Evolutionary conservation across 2,888 invertebrate species (phyloP), one percentile per base, ranked within the genome.

Genomic region (Luperina nickerlii): DNA sequence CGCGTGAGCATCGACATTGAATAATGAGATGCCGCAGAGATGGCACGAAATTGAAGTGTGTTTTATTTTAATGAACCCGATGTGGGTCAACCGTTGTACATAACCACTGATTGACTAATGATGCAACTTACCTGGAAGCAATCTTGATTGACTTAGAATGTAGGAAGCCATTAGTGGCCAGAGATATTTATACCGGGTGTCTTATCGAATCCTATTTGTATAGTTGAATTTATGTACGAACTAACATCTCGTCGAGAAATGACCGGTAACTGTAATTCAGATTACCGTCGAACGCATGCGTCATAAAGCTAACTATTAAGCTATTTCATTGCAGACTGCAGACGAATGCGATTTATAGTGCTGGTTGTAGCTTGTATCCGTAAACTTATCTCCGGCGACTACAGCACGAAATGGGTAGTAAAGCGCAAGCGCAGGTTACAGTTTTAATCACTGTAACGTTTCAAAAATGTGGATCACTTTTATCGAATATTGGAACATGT

Each of bases 1-100:
- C 90, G 96, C 95, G 95, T 96, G 96, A 89, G 90, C 85, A 82
- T 90, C 89, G 94, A 94, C 96, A 94, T 95, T 95, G 95, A 95
- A 93, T 95, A 94, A 96, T 95, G 95, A 95, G 93, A 91, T 88
- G 90, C 90, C 87, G 73, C 88, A 90, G 82, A 94, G 94, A 95
- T 94, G 92, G 89, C 91, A 93, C 93, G 91, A 93, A 94, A 94
- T 94, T 94, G 92, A 94, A 93, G 92, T 92, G 90, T 92, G 93
- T 94, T 95, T 94, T 94, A 93, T 94, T 94, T 94, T 95, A 94
- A 95, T 95, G 94, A 94, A 92, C 86, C 74, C 87, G 86, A 95
- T 94, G 93, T 95, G 90, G 95, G 95, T 86, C 95, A 91, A 95
- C 95, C 94, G 94, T 94, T 95, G 93, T 88, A 90, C 86, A 89